Evolutionary conservation across 2,113 vertebrate species (phyloP).

Genomic region (Odocoileus hemionus): DNA sequence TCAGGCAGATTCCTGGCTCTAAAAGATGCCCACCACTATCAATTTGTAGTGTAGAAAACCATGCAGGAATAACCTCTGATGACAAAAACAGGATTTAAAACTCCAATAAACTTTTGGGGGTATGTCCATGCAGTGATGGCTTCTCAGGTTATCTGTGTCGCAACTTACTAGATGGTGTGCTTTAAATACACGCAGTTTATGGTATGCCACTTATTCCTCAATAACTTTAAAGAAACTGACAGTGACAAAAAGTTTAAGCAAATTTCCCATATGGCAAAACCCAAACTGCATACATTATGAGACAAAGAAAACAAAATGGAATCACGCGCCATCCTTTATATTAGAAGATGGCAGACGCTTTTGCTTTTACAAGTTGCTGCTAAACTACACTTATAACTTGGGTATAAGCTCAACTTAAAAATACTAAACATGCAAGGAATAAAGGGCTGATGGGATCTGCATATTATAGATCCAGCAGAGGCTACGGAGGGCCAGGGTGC

Average conservation of each 20-base stretch:
- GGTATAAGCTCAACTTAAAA: neutral
- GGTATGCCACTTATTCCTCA: neutral
- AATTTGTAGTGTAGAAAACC: neutral
- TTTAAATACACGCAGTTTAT: neutral
- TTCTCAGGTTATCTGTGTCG: neutral
- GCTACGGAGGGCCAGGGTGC: neutral
- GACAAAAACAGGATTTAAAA: neutral
- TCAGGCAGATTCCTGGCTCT: neutral
- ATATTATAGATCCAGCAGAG: neutral
- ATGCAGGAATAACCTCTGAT: neutral
- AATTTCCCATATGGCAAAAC: neutral
- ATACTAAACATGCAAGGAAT: neutral
- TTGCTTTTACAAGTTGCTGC: neutral
- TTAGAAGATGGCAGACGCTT: neutral
- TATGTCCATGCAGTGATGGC: neutral
- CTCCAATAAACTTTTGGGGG: neutral
- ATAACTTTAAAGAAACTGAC: neutral
- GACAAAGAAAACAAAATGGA: neutral
- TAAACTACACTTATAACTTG: neutral
- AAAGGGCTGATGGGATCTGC: neutral
- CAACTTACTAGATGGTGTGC: neutral
- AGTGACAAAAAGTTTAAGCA: neutral
- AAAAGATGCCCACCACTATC: neutral
- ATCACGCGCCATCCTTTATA: neutral
- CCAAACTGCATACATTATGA: neutral